A percentile compares a stretch with the other conserved stretches of the same genome.
These are phyloP conservation scores for Drosophila tropicalis DNA, from an alignment of 1,140 invertebrate species.

Conservation along the genomic window DNA sequence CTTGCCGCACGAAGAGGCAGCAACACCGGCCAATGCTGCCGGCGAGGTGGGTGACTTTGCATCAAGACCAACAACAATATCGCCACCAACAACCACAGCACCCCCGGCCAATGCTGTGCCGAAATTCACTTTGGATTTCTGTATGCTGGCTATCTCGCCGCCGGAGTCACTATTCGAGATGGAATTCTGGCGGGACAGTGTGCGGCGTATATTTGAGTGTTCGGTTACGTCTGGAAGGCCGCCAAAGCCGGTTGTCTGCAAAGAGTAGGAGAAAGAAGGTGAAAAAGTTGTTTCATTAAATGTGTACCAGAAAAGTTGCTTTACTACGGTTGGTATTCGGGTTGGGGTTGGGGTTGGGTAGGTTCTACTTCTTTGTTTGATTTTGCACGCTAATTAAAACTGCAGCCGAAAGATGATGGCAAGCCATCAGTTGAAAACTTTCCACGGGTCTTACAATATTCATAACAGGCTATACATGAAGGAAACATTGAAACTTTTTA, in stretches of 20 bases:
- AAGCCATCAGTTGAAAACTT: slow-evolving; percentile 43
- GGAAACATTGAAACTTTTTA: slow-evolving; percentile 63
- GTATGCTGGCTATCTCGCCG: slow-evolving; percentile 75
- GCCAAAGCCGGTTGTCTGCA: slow-evolving; percentile 82
- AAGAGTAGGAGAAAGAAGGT: slow-evolving; percentile 10
- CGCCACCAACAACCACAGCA: slow-evolving; percentile 57
- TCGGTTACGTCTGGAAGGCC: slow-evolving; percentile 82
- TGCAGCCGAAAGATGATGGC: slow-evolving; percentile 44
- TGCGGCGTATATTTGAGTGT: slow-evolving; percentile 80
- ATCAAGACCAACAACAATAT: slow-evolving; percentile 63
- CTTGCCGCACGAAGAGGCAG: slow-evolving; percentile 40
- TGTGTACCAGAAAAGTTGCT: slow-evolving; percentile 23
- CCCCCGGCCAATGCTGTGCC: slow-evolving; percentile 57
- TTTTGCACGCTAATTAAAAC: slow-evolving; percentile 77
- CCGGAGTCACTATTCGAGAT: slow-evolving; percentile 81
- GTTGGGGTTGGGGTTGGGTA: background rate
- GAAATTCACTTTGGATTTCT: slow-evolving; percentile 78
- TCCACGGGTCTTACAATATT: slow-evolving; percentile 55
- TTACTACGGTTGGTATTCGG: background rate
- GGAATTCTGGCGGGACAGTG: slow-evolving; percentile 80
- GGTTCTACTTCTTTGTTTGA: slow-evolving; percentile 34
- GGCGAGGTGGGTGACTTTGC: slow-evolving; percentile 68
- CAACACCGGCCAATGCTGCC: slow-evolving; percentile 19
- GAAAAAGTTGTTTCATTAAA: slow-evolving; percentile 74
- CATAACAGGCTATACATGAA: slow-evolving; percentile 50